phyloP scores from a whole-genome alignment of 2,888 invertebrate genomes.

The Dysmachus trigonus region DNA sequence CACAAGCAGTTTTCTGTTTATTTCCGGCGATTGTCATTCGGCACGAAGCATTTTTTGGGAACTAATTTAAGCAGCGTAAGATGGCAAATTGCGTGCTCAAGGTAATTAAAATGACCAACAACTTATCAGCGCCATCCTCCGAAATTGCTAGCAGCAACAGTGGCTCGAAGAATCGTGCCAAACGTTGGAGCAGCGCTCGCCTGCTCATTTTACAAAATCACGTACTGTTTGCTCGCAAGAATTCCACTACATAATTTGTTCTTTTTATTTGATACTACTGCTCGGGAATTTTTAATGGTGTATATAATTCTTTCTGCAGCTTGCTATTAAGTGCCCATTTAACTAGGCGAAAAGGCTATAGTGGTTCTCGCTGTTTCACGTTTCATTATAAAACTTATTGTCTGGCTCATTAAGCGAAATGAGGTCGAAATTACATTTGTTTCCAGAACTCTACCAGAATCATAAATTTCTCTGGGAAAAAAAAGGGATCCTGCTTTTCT shows the following conservation, averaged over 20 bases:
- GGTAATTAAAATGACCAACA: neutral
- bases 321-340: neutral
- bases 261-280: neutral
- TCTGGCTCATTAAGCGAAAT: constrained; percentile 3
- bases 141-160: neutral
- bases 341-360: neutral
- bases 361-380: neutral
- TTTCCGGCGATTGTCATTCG: neutral
- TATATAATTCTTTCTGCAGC: neutral
- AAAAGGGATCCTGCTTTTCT: neutral
- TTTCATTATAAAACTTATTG: constrained; percentile 22
- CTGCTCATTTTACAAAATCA: neutral
- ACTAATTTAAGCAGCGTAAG: neutral
- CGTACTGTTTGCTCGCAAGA: neutral
- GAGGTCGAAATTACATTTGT: constrained; percentile 6
- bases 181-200: neutral
- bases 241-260: neutral
- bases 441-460: neutral
- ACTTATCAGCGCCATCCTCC: neutral
- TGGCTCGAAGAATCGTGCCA: neutral
- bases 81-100: neutral
- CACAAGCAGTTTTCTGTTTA: neutral
- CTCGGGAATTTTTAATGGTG: neutral
- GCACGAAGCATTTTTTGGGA: neutral
- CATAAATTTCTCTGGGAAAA: neutral